A percentile compares a stretch with the other conserved stretches of the same genome.
Conservation (phyloP, 2,888 invertebrate species). For the Monochamus alternatus region DNA sequence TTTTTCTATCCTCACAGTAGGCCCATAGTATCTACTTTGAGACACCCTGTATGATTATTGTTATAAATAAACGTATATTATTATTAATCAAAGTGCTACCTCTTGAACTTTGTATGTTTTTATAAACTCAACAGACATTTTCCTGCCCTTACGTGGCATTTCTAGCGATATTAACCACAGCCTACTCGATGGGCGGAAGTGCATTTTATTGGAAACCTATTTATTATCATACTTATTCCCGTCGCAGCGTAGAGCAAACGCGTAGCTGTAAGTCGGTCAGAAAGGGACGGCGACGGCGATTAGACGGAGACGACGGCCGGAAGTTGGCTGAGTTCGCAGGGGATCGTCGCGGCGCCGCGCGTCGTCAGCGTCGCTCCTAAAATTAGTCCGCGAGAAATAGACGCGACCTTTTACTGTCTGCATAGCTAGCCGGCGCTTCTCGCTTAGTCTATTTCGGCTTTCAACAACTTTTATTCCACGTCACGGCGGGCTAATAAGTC, state of each 20-base stretch:
- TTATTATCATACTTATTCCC: slow-evolving; percentile 8
- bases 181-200: background rate
- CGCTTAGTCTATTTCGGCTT: slow-evolving; percentile 41
- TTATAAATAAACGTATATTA: too few species aligned
- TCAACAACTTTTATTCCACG: slow-evolving; percentile 15
- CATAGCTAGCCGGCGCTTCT: slow-evolving; percentile 53
- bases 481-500: slow-evolving; percentile 11
- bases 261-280: slow-evolving; percentile 8
- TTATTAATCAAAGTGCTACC: too few species aligned
- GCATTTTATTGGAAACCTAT: slow-evolving; percentile 23
- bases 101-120: too few species aligned
- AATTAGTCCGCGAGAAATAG: slow-evolving; percentile 65
- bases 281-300: slow-evolving; percentile 14
- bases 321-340: slow-evolving; percentile 69
- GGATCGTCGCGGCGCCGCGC: slow-evolving; percentile 64
- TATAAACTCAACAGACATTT: background rate
- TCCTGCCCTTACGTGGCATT: too few species aligned
- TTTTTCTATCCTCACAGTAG: too few species aligned
- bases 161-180: background rate
- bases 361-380: slow-evolving; percentile 51
- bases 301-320: slow-evolving; percentile 57
- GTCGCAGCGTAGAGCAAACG: slow-evolving; percentile 1
- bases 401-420: slow-evolving; percentile 64
- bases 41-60: too few species aligned
- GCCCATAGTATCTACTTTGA: too few species aligned